Conservation (phyloP, 2,113 vertebrate genomes). For the Indri indri region DNA sequence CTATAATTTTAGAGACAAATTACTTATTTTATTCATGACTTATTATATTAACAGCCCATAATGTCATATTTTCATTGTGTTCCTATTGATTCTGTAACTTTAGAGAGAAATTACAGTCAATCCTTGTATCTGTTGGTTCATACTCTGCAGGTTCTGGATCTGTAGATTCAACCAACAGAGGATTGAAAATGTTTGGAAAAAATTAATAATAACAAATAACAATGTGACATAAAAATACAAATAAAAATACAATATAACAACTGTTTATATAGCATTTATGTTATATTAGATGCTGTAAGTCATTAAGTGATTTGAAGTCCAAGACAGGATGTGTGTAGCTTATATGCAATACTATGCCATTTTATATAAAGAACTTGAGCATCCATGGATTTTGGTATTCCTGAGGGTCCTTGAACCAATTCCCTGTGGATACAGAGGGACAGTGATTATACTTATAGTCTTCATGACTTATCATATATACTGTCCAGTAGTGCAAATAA, state of each 20-base stretch:
- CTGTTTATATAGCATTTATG: not conserved
- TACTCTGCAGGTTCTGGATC: not conserved
- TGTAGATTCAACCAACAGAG: not conserved
- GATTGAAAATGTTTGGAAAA: not conserved
- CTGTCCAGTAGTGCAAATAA: not conserved
- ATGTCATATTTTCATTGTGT: not conserved
- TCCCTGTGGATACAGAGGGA: not conserved
- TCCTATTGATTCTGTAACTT: not conserved
- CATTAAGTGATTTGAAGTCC: not conserved
- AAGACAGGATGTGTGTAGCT: not conserved
- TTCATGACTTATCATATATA: not conserved
- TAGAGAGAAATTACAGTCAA: not conserved
- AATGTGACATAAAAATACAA: too few species aligned
- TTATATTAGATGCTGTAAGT: not conserved
- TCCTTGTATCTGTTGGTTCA: too few species aligned
- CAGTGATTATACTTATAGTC: not conserved
- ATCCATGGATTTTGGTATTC: not conserved
- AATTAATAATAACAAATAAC: not conserved
- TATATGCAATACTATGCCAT: not conserved
- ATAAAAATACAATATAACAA: not conserved
- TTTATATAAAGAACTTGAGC: not conserved
- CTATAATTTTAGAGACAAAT: not conserved
- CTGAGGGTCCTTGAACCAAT: not conserved
- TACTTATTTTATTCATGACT: not conserved
- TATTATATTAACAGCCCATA: not conserved